Percentiles rank a stretch among this genome's conserved stretches.
Conservation (phyloP, 2,888 invertebrate species). For the Lacanobia oleracea region DNA sequence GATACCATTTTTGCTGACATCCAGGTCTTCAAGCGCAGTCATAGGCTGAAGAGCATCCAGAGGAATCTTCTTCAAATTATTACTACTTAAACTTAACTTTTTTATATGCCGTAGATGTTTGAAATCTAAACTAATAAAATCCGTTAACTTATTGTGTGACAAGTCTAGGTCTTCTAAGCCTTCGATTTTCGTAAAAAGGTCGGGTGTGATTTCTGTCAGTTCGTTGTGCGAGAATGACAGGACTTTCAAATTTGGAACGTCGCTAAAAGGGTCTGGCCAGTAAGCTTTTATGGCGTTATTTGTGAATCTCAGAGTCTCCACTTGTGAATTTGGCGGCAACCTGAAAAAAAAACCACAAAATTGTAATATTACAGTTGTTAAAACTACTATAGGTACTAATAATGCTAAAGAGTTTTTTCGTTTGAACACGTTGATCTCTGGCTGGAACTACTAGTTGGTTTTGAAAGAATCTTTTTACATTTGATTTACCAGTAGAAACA, state of each 20-base stretch:
- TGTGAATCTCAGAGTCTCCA: constrained; percentile 83
- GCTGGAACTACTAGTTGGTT: too few relatives aligned
- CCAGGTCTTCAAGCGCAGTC: constrained; percentile 82
- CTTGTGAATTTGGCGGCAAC: constrained; percentile 83
- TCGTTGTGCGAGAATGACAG: constrained; percentile 89
- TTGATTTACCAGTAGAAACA: too few relatives aligned
- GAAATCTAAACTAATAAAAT: constrained; percentile 84
- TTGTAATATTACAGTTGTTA: constrained; percentile 3
- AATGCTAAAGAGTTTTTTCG: too few relatives aligned
- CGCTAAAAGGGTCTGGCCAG: constrained; percentile 86
- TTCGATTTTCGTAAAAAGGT: constrained; percentile 85
- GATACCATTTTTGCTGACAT: constrained; percentile 88
- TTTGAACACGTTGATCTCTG: too few relatives aligned
- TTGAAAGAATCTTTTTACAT: too few relatives aligned
- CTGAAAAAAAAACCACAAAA: constrained; percentile 74
- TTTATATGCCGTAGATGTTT: constrained; percentile 77
- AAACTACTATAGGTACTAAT: too few relatives aligned
- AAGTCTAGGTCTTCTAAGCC: constrained; percentile 87
- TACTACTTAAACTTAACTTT: constrained; percentile 87
- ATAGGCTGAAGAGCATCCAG: constrained; percentile 82
- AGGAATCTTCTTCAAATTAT: constrained; percentile 83
- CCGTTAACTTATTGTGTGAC: constrained; percentile 87
- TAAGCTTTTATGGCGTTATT: constrained; percentile 85
- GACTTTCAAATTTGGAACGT: constrained; percentile 80
- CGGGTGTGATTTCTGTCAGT: constrained; percentile 83